Evolutionary conservation across 2,113 vertebrate species (phyloP), one percentile per base, ranked within the genome.

Genomic region (Prunella fulvescens): DNA sequence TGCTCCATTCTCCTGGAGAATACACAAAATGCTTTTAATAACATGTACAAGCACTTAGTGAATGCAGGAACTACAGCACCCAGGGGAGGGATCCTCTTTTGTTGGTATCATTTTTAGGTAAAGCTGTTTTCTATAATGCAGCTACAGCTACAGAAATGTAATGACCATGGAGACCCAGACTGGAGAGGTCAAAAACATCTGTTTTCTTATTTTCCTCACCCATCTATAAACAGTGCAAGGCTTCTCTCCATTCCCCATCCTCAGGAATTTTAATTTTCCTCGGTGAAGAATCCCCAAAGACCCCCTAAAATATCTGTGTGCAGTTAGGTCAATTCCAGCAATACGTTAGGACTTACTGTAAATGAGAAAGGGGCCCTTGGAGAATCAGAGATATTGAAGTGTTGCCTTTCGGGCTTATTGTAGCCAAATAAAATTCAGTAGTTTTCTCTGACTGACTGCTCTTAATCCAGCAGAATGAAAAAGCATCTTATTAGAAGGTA

Each of bases 341-440:
- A 60, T 88, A 94, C 74, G 80, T 92, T 86, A 78, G 12, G 58
- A 85, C 81, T 95, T 86, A 57, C 83, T 90, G 88, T 80, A 92
- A 93, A 93, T 81, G 79, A 95, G 57, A 94, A 88, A 81, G 74
- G n/a, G 40, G 89, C 74, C 93, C 92, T 88, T 61, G 80, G 96
- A 95, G 93, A 74, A 88, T 82, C 33, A 1, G 54, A 81, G 56
- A 93, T 88, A 92, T 90, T 82, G 88, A 90, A 94, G 81, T 56
- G 42, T 71, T 93, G 76, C 79, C 42, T 90, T 76, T 65, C 8
- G 24, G 79, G 79, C 50, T 95, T 92, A 69, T 57, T 88, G 82
- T 67, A 95, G 80, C 82, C 84, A 80, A 91, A 93, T 26, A 26
- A 66, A 73, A 90, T 67, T 78, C 85, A 58, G 31, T 57, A 29